phyloP scores from a whole-genome alignment of 2,113 vertebrate genomes.

The Sinocyclocheilus anophthalmus region DNA sequence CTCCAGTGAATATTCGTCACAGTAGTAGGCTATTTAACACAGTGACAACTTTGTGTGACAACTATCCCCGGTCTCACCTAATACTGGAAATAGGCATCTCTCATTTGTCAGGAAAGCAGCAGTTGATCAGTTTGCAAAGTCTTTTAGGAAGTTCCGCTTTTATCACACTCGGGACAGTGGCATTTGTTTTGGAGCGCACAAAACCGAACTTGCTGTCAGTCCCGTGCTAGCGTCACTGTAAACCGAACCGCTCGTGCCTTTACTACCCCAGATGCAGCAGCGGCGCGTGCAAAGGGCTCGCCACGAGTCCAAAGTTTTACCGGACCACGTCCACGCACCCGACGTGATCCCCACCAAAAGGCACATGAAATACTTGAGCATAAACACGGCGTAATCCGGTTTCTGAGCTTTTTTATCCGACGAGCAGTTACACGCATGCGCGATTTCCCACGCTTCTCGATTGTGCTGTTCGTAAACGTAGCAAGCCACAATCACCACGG shows the following conservation, averaged over 20 bases:
- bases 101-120: background rate
- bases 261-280: conserved; percentile 82
- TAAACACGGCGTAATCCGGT: conserved; percentile 96
- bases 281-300: conserved; percentile 92
- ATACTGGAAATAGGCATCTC: too few relatives aligned
- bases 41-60: background rate
- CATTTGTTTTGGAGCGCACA: conserved; percentile 94
- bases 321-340: conserved; percentile 97
- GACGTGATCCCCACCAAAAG: conserved; percentile 98
- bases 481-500: conserved; percentile 90
- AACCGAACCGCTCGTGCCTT: conserved; percentile 88
- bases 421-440: conserved; percentile 88
- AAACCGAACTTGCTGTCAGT: conserved; percentile 92
- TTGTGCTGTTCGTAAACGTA: conserved; percentile 97
- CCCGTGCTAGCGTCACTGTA: conserved; percentile 97
- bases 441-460: conserved; percentile 88
- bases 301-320: conserved; percentile 97
- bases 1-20: background rate
- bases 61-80: background rate
- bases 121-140: background rate
- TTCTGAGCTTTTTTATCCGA: conserved; percentile 57
- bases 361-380: conserved; percentile 99
- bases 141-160: background rate
- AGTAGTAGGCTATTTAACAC: background rate
- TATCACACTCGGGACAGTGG: conserved; percentile 96